These are phyloP conservation scores for Glaucidium brasilianum DNA, from an alignment of 2,113 vertebrate species.

Conservation along the genomic window DNA sequence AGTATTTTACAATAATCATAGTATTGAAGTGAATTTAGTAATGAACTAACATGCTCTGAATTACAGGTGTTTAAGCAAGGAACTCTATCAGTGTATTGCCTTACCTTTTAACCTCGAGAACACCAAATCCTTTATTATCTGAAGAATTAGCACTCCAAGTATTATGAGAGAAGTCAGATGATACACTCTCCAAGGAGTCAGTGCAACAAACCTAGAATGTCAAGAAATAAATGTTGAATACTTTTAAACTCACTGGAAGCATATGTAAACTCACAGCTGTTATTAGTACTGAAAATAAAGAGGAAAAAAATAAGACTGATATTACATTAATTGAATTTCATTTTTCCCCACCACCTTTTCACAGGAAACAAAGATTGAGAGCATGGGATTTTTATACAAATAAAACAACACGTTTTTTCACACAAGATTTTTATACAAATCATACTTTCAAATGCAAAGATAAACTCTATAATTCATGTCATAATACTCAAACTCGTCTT, in stretches of 20 bases:
- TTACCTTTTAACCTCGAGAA: constrained; percentile 82
- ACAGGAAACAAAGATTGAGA: neutral
- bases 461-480: neutral
- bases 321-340: neutral
- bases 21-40: neutral
- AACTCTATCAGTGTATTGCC: neutral
- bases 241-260: neutral
- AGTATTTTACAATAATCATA: neutral
- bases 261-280: neutral
- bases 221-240: neutral
- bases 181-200: constrained; percentile 82
- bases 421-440: neutral
- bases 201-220: constrained; percentile 81
- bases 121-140: constrained; percentile 78
- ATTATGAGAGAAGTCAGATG: constrained; percentile 79
- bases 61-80: neutral
- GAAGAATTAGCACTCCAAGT: constrained; percentile 76
- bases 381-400: neutral
- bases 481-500: neutral
- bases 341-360: neutral
- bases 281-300: neutral
- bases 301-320: neutral
- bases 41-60: neutral
- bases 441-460: neutral
- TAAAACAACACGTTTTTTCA: too few species aligned